A percentile compares a stretch with the other conserved stretches of the same genome.
Evolutionary conservation across 2,113 vertebrate genomes (phyloP).

Genomic region (Tetraodon nigroviridis): DNA sequence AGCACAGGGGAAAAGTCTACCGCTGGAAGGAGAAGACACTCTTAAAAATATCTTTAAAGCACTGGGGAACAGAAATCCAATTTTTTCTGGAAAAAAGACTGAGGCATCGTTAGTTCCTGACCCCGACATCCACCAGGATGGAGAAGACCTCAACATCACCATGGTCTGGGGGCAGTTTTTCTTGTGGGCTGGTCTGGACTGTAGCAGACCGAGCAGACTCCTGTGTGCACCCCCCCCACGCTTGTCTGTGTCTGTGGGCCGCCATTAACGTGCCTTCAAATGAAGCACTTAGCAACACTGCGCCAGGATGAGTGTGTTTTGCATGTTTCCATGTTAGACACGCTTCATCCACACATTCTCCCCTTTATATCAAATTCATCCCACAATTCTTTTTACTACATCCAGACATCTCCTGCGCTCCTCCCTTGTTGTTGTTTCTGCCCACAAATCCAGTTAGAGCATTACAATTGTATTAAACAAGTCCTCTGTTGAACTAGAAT

Average conservation of each 20-base stretch:
- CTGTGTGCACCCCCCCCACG: constrained; percentile 46
- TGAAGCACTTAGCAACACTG: constrained; percentile 15
- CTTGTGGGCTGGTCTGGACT: constrained; percentile 36
- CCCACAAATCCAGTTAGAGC: constrained; percentile 3
- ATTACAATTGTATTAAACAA: not conserved
- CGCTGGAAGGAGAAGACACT: constrained; percentile 35
- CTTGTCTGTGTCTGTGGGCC: constrained; percentile 40
- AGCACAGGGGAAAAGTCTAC: constrained; percentile 38
- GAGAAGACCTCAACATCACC: constrained; percentile 14
- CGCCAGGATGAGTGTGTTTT: constrained; percentile 35
- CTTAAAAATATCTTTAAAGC: constrained; percentile 25
- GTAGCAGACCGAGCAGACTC: constrained; percentile 39
- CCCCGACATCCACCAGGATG: constrained; percentile 47
- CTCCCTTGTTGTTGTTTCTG: constrained; percentile 5
- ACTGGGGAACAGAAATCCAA: constrained; percentile 40
- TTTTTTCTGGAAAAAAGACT: constrained; percentile 21
- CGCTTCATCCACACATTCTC: constrained; percentile 26
- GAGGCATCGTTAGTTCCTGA: constrained; percentile 48
- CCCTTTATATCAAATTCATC: constrained; percentile 59
- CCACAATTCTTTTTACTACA: constrained; percentile 47
- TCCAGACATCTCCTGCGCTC: constrained; percentile 38
- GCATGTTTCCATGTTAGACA: constrained; percentile 31
- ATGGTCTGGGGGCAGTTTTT: constrained; percentile 20
- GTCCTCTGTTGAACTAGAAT: not conserved
- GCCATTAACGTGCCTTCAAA: constrained; percentile 47